Evolutionary conservation across 2,797 vertebrate species (phyloP).

Genomic region (Myotis planiceps): DNA sequence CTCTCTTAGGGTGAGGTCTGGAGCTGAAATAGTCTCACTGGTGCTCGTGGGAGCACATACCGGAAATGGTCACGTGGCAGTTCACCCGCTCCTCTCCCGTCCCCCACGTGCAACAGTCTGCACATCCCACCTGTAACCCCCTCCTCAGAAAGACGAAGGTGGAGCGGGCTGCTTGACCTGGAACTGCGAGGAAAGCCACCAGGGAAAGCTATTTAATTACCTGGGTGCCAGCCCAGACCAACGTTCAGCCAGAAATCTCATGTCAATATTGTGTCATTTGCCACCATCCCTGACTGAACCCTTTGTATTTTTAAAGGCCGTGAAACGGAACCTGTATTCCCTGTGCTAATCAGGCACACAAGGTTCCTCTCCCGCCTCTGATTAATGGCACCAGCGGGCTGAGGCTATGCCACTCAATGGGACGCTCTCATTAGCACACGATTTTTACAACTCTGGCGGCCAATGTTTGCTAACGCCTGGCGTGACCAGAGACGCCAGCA

Average conservation of each 20-base stretch:
- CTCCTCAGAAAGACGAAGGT: background rate
- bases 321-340: background rate
- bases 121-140: background rate
- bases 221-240: background rate
- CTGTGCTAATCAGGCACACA: background rate
- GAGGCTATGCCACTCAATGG: rapidly evolving
- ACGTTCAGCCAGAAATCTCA: background rate
- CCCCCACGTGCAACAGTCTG: background rate
- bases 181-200: background rate
- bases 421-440: rapidly evolving
- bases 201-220: background rate
- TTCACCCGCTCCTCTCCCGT: background rate
- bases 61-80: rapidly evolving
- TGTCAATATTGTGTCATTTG: background rate
- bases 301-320: background rate
- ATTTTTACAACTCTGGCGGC: background rate
- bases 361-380: background rate
- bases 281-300: background rate
- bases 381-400: background rate
- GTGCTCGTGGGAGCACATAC: background rate
- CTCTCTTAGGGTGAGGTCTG: background rate
- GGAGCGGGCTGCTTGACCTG: too few relatives aligned
- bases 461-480: rapidly evolving
- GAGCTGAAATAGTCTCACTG: background rate
- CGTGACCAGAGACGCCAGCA: rapidly evolving